Evolutionary conservation across 2,113 vertebrate genomes (phyloP).

Genomic region (Malurus elegans): DNA sequence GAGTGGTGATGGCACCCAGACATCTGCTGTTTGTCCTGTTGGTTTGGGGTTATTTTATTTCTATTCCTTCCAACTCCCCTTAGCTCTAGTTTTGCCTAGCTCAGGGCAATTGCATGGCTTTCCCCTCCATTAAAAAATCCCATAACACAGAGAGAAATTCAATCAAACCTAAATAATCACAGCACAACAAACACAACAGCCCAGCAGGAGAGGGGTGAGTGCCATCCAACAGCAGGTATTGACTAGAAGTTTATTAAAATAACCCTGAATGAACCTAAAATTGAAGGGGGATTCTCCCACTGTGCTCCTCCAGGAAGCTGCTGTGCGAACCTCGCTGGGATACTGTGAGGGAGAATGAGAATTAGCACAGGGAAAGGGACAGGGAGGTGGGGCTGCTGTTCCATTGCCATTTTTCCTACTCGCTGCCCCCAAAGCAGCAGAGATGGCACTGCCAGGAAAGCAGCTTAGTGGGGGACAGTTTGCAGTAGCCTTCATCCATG

Average conservation of each 20-base stretch:
- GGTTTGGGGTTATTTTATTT: background rate
- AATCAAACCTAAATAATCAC: background rate
- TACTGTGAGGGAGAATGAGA: background rate
- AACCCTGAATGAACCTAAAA: background rate
- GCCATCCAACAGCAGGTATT: background rate
- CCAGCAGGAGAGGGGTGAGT: background rate
- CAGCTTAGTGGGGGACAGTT: background rate
- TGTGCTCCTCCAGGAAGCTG: background rate
- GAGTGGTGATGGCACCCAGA: background rate
- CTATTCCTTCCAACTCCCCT: background rate
- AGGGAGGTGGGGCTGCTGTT: accelerated
- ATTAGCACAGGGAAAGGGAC: background rate
- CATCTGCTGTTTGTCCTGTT: background rate
- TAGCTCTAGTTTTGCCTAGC: background rate
- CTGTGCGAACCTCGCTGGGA: accelerated
- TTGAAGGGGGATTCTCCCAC: background rate
- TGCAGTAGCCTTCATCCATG: background rate
- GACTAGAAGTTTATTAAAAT: background rate
- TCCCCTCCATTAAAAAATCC: background rate
- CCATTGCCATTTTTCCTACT: background rate
- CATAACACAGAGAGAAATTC: background rate
- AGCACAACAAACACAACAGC: background rate
- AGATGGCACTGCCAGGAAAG: background rate
- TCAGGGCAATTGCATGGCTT: background rate
- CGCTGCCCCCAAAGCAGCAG: background rate